Percentiles rank a stretch among this genome's conserved stretches.
Evolutionary conservation across 1,140 invertebrate species (phyloP).

Genomic region (Chlorops oryzae): DNA sequence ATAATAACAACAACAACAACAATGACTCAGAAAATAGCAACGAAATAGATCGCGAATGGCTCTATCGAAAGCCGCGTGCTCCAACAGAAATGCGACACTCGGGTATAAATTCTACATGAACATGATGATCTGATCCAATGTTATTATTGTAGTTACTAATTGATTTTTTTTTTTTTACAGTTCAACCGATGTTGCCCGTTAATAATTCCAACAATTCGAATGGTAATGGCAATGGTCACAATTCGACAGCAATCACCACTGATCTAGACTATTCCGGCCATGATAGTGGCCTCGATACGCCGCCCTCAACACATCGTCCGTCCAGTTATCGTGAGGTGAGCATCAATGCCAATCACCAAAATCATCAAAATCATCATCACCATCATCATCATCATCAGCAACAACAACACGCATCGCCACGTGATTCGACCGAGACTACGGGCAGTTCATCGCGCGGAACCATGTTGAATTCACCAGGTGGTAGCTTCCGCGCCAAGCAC

Average conservation of each 20-base stretch:
- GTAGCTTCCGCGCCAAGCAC: conserved; percentile 40
- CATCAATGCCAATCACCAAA: too few relatives aligned
- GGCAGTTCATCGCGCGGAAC: conserved; percentile 42
- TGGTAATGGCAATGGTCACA: conserved; percentile 10
- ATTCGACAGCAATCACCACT: conserved; percentile 20
- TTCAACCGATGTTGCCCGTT: conserved; percentile 42
- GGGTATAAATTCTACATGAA: conserved; percentile 20
- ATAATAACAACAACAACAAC: conserved; percentile 27
- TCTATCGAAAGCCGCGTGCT: conserved; percentile 42
- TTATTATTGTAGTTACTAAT: background rate
- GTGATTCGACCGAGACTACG: conserved; percentile 42
- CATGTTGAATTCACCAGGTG: conserved; percentile 36
- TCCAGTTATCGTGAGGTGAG: conserved; percentile 43
- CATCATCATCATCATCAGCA: conserved; percentile 1
- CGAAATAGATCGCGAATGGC: conserved; percentile 43
- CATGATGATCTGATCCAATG: background rate
- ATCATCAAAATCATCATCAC: too few relatives aligned
- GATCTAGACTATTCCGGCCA: conserved; percentile 44
- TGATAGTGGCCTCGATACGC: conserved; percentile 45
- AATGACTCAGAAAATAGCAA: conserved; percentile 42
- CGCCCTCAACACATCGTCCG: conserved; percentile 42
- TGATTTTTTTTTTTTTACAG: conserved; percentile 13
- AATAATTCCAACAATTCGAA: conserved; percentile 19
- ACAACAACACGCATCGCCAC: conserved; percentile 6
- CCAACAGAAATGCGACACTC: conserved; percentile 45